phyloP scores from a whole-genome alignment of 1,140 invertebrate genomes.

The Drosophila rhopaloa region DNA sequence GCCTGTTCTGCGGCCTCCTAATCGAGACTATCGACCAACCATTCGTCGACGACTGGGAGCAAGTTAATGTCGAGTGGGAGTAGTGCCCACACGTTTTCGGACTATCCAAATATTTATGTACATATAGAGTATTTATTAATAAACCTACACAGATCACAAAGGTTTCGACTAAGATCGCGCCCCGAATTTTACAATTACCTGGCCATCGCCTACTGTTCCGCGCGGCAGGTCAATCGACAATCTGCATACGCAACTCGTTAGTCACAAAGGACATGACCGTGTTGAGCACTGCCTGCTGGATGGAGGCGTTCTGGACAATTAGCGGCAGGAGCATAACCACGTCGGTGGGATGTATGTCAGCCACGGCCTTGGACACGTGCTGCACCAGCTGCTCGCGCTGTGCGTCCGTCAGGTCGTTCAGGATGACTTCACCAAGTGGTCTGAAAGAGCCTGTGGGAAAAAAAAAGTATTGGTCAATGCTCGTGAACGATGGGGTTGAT shows the following conservation, averaged over 20 bases:
- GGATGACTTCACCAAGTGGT: constrained; percentile 72
- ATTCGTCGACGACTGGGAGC: constrained; percentile 93
- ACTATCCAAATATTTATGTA: constrained; percentile 9
- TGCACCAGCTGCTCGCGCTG: constrained; percentile 73
- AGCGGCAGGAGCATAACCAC: constrained; percentile 70
- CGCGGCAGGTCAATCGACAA: constrained; percentile 63
- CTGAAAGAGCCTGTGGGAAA: constrained; percentile 58
- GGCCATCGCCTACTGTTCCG: not conserved
- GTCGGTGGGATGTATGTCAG: constrained; percentile 68
- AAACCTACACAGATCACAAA: constrained; percentile 46
- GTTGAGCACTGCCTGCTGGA: constrained; percentile 73
- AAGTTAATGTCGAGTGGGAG: constrained; percentile 93
- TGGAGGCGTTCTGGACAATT: constrained; percentile 59
- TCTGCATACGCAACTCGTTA: constrained; percentile 75
- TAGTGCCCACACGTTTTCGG: constrained; percentile 73
- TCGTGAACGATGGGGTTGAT: too few relatives aligned
- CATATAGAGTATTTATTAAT: constrained; percentile 61
- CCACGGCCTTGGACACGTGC: constrained; percentile 66
- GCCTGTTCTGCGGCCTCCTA: constrained; percentile 96
- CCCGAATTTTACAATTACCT: constrained; percentile 3
- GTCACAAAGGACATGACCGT: constrained; percentile 68
- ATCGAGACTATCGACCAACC: constrained; percentile 94
- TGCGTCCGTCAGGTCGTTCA: constrained; percentile 71
- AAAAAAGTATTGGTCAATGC: too few relatives aligned
- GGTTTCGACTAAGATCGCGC: not conserved